A percentile compares a stretch with the other conserved stretches of the same genome.
These are phyloP conservation scores for Balaeniceps rex DNA, from an alignment of 2,113 vertebrate genomes.

Conservation along the genomic window DNA sequence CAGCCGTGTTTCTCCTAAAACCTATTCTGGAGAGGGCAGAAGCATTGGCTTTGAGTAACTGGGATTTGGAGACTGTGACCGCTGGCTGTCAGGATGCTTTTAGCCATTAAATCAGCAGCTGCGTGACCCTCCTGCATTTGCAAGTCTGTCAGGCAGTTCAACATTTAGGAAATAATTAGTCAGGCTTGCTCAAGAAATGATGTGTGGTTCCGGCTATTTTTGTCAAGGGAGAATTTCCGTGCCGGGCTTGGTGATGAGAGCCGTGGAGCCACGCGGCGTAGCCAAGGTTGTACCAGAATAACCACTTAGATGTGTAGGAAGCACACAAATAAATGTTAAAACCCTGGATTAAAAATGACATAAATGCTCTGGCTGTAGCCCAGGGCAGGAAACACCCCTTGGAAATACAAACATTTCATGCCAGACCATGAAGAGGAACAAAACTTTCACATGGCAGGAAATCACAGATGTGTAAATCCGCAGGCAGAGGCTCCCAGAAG, in stretches of 20 bases:
- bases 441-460: slow-evolving; percentile 50
- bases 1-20: background rate
- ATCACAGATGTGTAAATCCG: slow-evolving; percentile 46
- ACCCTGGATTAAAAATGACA: background rate
- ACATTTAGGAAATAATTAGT: background rate
- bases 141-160: background rate
- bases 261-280: background rate
- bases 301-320: background rate
- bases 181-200: background rate
- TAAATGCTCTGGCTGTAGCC: background rate
- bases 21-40: background rate
- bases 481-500: slow-evolving; percentile 27
- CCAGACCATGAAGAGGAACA: background rate
- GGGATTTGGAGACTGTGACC: background rate
- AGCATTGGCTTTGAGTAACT: fast-evolving
- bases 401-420: slow-evolving; percentile 55
- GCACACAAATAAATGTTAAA: background rate
- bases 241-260: background rate
- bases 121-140: fast-evolving
- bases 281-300: background rate
- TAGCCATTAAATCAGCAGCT: fast-evolving
- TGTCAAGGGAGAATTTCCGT: background rate
- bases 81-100: background rate
- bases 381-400: slow-evolving; percentile 53
- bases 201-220: background rate